Conservation (phyloP, 2,113 vertebrate species). For the Burhinus bistriatus region DNA sequence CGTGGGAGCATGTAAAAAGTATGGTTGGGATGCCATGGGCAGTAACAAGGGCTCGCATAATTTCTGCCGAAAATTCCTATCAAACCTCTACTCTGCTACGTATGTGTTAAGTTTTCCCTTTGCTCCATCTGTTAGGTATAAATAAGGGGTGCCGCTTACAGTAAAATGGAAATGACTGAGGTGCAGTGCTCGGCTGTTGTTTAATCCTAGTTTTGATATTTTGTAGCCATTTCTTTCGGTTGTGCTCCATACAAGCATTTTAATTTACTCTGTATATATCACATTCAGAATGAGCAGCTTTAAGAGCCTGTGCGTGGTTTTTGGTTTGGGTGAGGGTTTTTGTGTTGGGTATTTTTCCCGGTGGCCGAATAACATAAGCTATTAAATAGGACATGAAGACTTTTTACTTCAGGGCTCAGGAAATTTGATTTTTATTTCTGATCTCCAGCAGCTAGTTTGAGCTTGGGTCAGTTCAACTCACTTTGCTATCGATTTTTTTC, state of each 20-base stretch:
- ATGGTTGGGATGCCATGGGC: background rate
- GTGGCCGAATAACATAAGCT: background rate
- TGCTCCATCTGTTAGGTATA: background rate
- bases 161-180: fast-evolving
- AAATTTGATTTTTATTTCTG: background rate
- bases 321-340: no score
- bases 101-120: background rate
- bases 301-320: no score
- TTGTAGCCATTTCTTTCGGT: fast-evolving
- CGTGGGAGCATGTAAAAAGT: background rate
- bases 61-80: background rate
- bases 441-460: background rate
- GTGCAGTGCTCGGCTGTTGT: background rate
- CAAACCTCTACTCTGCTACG: background rate
- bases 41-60: background rate
- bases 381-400: background rate
- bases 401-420: background rate
- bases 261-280: fast-evolving
- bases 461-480: background rate
- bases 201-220: background rate
- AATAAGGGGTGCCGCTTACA: background rate
- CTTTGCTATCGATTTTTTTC: background rate
- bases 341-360: background rate
- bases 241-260: background rate
- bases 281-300: background rate